phyloP scores from a whole-genome alignment of 2,113 vertebrate species.

The Perca flavescens region DNA sequence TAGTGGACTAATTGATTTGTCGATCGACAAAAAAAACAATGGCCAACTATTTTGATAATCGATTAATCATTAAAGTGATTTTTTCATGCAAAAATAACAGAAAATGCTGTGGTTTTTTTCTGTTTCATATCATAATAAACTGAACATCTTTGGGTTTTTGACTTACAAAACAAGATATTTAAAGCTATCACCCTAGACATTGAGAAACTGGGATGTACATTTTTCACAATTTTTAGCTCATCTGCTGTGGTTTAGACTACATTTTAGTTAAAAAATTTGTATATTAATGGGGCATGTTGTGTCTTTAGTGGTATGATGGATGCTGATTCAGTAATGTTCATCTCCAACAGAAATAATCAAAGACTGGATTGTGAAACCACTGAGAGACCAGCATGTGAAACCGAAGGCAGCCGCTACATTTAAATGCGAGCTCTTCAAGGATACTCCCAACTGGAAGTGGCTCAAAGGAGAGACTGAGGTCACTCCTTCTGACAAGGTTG shows the following conservation, averaged over 20 bases:
- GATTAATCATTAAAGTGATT: too few relatives aligned
- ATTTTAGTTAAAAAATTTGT: neutral
- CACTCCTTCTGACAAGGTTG: slow-evolving; percentile 91
- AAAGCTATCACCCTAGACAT: too few relatives aligned
- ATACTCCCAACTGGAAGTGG: slow-evolving; percentile 96
- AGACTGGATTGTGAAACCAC: slow-evolving; percentile 95
- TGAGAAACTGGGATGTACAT: too few relatives aligned
- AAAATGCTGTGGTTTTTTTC: too few relatives aligned
- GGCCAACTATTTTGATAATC: too few relatives aligned
- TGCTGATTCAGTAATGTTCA: slow-evolving; percentile 4
- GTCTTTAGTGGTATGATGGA: neutral
- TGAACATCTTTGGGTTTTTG: too few relatives aligned
- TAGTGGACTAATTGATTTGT: too few relatives aligned
- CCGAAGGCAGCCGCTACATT: slow-evolving; percentile 92
- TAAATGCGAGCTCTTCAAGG: slow-evolving; percentile 90
- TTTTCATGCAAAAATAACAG: too few relatives aligned
- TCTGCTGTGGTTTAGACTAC: neutral
- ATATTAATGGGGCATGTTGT: neutral
- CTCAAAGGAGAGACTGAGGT: slow-evolving; percentile 94
- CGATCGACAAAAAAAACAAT: too few relatives aligned
- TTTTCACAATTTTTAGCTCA: neutral
- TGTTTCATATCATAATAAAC: too few relatives aligned
- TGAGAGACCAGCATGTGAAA: slow-evolving; percentile 97
- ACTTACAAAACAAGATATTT: too few relatives aligned
- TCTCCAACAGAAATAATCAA: slow-evolving; percentile 89